Conservation (phyloP, 2,888 invertebrate species). For the Apoda limacodes region DNA sequence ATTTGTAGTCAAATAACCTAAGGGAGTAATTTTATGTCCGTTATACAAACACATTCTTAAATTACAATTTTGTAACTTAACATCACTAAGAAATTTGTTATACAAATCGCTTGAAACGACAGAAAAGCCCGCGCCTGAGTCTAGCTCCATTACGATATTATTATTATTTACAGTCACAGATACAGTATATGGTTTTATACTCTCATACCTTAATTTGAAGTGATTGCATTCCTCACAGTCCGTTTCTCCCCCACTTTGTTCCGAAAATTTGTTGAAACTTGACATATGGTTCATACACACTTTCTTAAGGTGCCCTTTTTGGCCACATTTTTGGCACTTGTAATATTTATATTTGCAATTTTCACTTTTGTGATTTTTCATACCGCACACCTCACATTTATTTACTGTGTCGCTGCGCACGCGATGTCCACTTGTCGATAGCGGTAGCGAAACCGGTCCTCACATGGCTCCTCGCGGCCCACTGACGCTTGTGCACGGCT, state of each 20-base stretch:
- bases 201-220: constrained; percentile 12
- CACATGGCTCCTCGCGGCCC: background rate
- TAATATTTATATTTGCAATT: constrained; percentile 12
- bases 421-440: too few species aligned
- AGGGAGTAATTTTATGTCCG: too few species aligned
- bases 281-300: constrained; percentile 4
- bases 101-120: constrained; percentile 10
- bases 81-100: too few species aligned
- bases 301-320: constrained; percentile 13
- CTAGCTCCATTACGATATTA: constrained; percentile 7
- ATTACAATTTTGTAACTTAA: constrained; percentile 14
- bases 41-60: too few species aligned
- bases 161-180: constrained; percentile 3
- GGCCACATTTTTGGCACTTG: constrained; percentile 9
- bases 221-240: constrained; percentile 11
- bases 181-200: constrained; percentile 6
- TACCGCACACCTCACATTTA: constrained; percentile 11
- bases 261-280: constrained; percentile 1
- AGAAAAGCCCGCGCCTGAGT: constrained; percentile 11
- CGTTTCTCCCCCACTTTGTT: background rate
- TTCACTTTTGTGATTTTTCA: constrained; percentile 7
- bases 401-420: too few species aligned
- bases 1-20: constrained; percentile 22
- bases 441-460: too few species aligned
- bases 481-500: background rate